phyloP scores from a whole-genome alignment of 2,888 invertebrate species.

The Nomada ferruginata region DNA sequence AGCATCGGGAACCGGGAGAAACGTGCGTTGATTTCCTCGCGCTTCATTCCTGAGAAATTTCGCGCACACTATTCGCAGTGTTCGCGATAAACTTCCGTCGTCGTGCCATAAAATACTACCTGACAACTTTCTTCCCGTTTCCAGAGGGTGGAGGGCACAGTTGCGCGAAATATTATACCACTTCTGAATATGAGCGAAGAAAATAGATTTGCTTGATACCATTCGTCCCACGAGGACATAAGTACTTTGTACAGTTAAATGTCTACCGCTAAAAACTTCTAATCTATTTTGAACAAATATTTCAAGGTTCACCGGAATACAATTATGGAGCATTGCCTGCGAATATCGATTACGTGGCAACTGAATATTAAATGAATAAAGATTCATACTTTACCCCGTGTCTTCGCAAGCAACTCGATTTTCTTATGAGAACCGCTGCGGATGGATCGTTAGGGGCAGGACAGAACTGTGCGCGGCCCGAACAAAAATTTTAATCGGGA shows the following conservation, averaged over 20 bases:
- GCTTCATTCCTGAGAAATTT: constrained; percentile 40
- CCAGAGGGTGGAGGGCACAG: background rate
- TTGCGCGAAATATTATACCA: background rate
- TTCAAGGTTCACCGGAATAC: too few relatives aligned
- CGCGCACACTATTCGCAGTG: constrained; percentile 29
- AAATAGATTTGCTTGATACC: background rate
- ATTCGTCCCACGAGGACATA: too few relatives aligned
- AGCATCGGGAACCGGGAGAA: constrained; percentile 32
- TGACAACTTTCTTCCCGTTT: background rate
- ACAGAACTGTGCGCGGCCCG: background rate
- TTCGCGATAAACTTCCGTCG: constrained; percentile 31
- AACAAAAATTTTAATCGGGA: constrained; percentile 52
- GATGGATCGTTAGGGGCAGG: constrained; percentile 20
- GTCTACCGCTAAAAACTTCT: too few relatives aligned
- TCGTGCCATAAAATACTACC: constrained; percentile 9
- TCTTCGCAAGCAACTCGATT: too few relatives aligned
- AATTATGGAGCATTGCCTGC: too few relatives aligned
- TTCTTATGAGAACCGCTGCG: background rate
- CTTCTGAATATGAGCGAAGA: background rate
- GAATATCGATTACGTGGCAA: too few relatives aligned
- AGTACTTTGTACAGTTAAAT: background rate
- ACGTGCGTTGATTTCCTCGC: constrained; percentile 16
- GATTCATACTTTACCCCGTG: too few relatives aligned
- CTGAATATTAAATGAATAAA: too few relatives aligned
- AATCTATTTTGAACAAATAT: too few relatives aligned